These are phyloP conservation scores for Standfussiana lucernea DNA, from an alignment of 2,888 invertebrate species.

Conservation along the genomic window DNA sequence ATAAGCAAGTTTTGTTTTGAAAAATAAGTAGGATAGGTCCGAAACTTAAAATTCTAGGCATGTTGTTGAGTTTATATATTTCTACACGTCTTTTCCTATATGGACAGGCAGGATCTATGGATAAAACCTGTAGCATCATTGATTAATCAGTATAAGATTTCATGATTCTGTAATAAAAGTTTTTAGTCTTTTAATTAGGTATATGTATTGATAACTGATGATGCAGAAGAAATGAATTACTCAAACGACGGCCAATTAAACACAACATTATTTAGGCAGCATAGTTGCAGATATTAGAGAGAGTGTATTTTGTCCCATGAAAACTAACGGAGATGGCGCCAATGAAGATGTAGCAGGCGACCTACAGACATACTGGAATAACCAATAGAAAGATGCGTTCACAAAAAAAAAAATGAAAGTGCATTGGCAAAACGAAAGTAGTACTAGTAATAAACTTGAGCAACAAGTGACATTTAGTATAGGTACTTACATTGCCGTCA, in stretches of 20 bases:
- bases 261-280: not conserved
- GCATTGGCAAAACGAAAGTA: constrained; percentile 38
- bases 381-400: constrained; percentile 28
- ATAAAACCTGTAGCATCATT: too few relatives aligned
- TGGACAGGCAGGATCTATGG: too few relatives aligned
- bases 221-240: not conserved
- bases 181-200: not conserved
- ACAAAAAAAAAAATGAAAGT: constrained; percentile 52
- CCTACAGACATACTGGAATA: not conserved
- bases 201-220: not conserved
- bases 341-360: not conserved
- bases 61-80: not conserved
- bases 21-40: not conserved
- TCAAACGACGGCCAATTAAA: not conserved
- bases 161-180: constrained; percentile 10
- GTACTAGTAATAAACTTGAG: not conserved
- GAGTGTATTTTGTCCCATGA: not conserved
- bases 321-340: not conserved
- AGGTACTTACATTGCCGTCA: not conserved
- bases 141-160: too few relatives aligned
- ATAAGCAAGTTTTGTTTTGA: constrained; percentile 36
- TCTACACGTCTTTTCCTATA: too few relatives aligned
- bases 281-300: too few relatives aligned
- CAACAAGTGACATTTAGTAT: constrained; percentile 45
- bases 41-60: not conserved